Evolutionary conservation across 2,888 invertebrate genomes (phyloP).

Genomic region (Drosophila testacea): DNA sequence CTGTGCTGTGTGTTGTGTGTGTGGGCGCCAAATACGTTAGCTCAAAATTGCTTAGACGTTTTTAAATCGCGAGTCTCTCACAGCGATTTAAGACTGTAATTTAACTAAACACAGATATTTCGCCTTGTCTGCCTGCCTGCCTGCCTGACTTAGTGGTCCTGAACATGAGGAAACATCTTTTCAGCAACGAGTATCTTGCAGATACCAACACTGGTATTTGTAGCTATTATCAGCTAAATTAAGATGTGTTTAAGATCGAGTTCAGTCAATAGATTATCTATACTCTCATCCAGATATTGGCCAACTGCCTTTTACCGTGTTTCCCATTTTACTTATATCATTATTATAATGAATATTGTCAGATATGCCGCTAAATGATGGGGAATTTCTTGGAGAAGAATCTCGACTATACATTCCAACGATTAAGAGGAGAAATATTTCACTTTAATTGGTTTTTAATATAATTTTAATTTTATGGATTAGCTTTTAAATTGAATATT

Average conservation of each 20-base stretch:
- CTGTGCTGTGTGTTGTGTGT: conserved; percentile 33
- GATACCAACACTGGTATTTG: conserved; percentile 27
- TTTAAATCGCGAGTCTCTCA: conserved; percentile 19
- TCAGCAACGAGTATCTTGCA: conserved; percentile 4
- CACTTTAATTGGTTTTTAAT: background rate
- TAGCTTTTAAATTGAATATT: background rate
- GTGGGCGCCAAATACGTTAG: conserved; percentile 70
- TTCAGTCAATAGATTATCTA: conserved; percentile 7
- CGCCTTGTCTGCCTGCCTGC: conserved; percentile 17
- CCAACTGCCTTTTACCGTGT: conserved; percentile 2
- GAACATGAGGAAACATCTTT: conserved; percentile 23
- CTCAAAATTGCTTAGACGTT: conserved; percentile 64
- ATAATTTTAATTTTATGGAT: background rate
- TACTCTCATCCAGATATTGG: conserved; percentile 6
- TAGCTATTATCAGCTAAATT: conserved; percentile 49
- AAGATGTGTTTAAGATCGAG: conserved; percentile 45
- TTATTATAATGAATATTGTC: conserved; percentile 15
- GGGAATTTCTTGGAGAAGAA: background rate
- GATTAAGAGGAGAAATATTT: conserved; percentile 14
- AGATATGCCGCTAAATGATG: conserved; percentile 2
- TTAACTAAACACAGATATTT: conserved; percentile 74
- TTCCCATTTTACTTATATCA: conserved; percentile 4
- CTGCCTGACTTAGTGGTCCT: conserved; percentile 60
- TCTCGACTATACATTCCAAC: background rate
- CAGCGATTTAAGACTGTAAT: conserved; percentile 60